phyloP scores from a whole-genome alignment of 1,140 invertebrate species.

The Drosophila erecta region DNA sequence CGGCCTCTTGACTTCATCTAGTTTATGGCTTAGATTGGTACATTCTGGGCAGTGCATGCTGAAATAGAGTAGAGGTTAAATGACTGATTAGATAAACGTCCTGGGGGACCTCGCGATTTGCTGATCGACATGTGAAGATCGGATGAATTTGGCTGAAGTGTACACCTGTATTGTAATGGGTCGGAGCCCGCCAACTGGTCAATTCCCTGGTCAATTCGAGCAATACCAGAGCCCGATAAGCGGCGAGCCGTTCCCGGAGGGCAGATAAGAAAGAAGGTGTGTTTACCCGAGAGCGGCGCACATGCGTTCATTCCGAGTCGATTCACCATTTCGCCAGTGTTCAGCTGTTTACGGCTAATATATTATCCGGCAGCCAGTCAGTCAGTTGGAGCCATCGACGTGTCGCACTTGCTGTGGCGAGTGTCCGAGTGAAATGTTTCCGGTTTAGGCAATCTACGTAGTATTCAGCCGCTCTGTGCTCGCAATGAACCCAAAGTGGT shows the following conservation, averaged over 20 bases:
- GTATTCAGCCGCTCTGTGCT: conserved; percentile 5
- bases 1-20: neutral
- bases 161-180: conserved; percentile 1
- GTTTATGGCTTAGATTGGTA: neutral
- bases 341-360: conserved; percentile 55
- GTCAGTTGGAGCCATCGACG: conserved; percentile 54
- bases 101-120: conserved; percentile 19
- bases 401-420: conserved; percentile 37
- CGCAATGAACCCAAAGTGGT: conserved; percentile 25
- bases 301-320: conserved; percentile 29
- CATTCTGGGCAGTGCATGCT: neutral
- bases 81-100: conserved; percentile 23
- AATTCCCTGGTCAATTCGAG: conserved; percentile 44
- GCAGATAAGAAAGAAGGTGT: conserved; percentile 49
- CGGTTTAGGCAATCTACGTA: conserved; percentile 44
- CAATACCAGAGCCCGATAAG: conserved; percentile 49
- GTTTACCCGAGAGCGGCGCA: conserved; percentile 27
- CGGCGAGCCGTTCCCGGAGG: conserved; percentile 9
- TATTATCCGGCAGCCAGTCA: conserved; percentile 57
- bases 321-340: conserved; percentile 34
- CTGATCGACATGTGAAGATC: conserved; percentile 21
- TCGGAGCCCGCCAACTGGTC: conserved; percentile 20
- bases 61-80: conserved; percentile 19
- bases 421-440: conserved; percentile 53
- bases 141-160: neutral